Base-by-base conservation (phyloP, 2,113 vertebrate genomes). In the Pygoscelis antarcticus region DNA sequence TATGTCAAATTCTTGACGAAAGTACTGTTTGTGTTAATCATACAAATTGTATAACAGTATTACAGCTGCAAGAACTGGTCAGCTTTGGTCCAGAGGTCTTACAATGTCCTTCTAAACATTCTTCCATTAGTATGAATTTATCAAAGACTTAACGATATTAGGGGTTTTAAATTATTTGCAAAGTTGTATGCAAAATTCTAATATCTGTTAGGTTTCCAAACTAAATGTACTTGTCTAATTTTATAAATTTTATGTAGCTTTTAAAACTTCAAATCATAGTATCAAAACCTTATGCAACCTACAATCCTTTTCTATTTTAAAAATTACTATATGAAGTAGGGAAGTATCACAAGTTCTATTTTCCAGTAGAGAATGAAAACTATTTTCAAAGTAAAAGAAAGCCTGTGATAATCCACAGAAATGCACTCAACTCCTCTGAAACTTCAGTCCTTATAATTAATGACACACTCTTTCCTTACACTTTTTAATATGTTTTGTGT, bases 361-460 rank as follows among this genome's bases (percentile, higher is more conserved):
- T 93, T 88, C 44, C 69, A 72, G 15, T 69, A 44, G 32, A 2
- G 1, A 80, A 84, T 44, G 14, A 80, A 93, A 85, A 71, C 4
- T 4, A 5, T 62, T 77, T 81, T 85, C 42, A 76, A 91, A 93
- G 78, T 42, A 90, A 79, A 90, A 81, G 22, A 58, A 76, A 85
- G 26, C 10, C 22, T 93, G 77, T 90, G 42, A 79, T 72, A 90
- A 94, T 60, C 47, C 70, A 68, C 9, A 79, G 46, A 85, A 79
- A 90, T 18, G 7, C 16, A 84, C 4, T 62, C 60, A 83, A 55
- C 23, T 79, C 29, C 20, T 79, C 38, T 79, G 82, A 75, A 89
- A 91, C 32, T 81, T 83, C 91, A 94, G 81, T 82, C 65, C 20
- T 83, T 76, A 44, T 83, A 93, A 88, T 94, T 90, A 93, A 84